These are phyloP conservation scores for Malacosoma neustria DNA, from an alignment of 2,888 invertebrate species.

Conservation along the genomic window DNA sequence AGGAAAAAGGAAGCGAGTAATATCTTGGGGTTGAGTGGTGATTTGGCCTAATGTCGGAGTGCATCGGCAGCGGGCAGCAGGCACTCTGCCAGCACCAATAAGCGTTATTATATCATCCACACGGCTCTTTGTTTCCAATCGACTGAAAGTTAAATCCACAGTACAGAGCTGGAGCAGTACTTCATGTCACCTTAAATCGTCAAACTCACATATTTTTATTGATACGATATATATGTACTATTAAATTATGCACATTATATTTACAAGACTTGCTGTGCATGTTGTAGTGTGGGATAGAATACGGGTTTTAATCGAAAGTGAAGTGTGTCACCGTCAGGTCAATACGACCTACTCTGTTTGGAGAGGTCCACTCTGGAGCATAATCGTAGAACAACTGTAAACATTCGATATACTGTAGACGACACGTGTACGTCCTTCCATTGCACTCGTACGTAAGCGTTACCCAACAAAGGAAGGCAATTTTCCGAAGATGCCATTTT, in stretches of 20 bases:
- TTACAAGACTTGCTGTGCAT: no score
- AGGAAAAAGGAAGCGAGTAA: no score
- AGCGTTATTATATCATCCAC: slow-evolving; percentile 5
- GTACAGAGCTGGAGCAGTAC: neutral
- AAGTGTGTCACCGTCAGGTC: no score
- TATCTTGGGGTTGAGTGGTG: neutral
- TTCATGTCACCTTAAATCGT: no score
- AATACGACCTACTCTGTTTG: no score
- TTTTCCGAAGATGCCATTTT: neutral
- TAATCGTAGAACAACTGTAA: no score
- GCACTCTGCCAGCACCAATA: slow-evolving; percentile 6
- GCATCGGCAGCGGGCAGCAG: neutral
- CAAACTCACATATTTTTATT: no score
- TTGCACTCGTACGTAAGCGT: neutral
- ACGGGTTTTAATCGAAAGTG: no score
- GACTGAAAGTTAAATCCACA: slow-evolving; percentile 1
- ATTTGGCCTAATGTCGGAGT: neutral
- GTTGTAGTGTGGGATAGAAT: no score
- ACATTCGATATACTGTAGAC: neutral
- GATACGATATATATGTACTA: no score
- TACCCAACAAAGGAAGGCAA: neutral
- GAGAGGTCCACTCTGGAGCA: no score
- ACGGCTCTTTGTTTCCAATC: slow-evolving; percentile 6
- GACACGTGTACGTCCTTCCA: neutral
- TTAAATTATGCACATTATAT: no score